Evolutionary conservation across 2,888 invertebrate genomes (phyloP).

Genomic region (Trichopoda pennipes): DNA sequence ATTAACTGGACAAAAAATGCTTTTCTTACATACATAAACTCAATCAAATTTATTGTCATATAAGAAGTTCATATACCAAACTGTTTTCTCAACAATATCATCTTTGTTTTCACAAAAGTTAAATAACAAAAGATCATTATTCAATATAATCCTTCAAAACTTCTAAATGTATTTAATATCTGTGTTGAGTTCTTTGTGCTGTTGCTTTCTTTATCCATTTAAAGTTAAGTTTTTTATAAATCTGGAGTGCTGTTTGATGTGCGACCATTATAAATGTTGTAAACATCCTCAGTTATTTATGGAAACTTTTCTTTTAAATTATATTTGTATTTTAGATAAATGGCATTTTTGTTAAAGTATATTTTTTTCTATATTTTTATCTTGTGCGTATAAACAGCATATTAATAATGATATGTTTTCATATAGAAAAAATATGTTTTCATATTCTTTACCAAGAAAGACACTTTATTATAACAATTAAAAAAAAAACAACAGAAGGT

Average conservation of each 20-base stretch:
- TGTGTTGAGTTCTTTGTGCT: not conserved
- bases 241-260: conserved; percentile 8
- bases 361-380: too few species aligned
- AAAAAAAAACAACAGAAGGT: too few species aligned
- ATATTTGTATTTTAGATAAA: too few species aligned
- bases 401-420: too few species aligned
- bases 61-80: not conserved
- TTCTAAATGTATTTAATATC: conserved; percentile 61
- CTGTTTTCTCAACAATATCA: conserved; percentile 29
- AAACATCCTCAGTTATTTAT: not conserved
- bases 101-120: conserved; percentile 47
- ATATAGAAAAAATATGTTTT: too few species aligned
- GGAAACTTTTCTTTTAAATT: not conserved
- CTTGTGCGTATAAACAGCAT: too few species aligned
- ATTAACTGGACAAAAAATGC: not conserved
- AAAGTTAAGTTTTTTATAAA: not conserved
- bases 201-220: not conserved
- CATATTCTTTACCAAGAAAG: too few species aligned
- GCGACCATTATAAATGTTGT: conserved; percentile 15
- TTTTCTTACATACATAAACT: too few species aligned
- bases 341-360: too few species aligned
- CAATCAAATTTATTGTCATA: too few species aligned
- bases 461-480: too few species aligned
- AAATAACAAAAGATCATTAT: conserved; percentile 71
- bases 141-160: conserved; percentile 72